Conservation (phyloP, 2,888 invertebrate species). For the Metalampra italica region DNA sequence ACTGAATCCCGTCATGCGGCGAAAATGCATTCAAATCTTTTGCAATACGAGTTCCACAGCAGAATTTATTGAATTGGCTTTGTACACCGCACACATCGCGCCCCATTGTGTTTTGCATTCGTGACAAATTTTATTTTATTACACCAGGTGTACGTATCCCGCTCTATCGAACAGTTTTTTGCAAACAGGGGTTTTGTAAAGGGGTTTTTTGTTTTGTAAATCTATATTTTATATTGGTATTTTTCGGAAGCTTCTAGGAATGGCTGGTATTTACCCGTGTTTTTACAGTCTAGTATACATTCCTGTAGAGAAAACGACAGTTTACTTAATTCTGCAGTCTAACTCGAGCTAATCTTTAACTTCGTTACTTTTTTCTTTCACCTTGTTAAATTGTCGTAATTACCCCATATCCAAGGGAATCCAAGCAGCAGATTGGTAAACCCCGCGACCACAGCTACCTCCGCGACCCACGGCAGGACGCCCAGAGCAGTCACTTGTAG, state of each 20-base stretch:
- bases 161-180: constrained; percentile 17
- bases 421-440: constrained; percentile 50
- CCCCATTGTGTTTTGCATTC: constrained; percentile 48
- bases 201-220: too few relatives aligned
- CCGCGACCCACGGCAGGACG: constrained; percentile 54
- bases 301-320: too few relatives aligned
- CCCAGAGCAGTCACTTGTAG: constrained; percentile 49
- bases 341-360: too few relatives aligned
- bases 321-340: too few relatives aligned
- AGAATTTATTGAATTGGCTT: constrained; percentile 67
- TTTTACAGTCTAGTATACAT: too few relatives aligned
- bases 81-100: constrained; percentile 47
- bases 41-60: constrained; percentile 47
- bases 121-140: constrained; percentile 56
- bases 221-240: too few relatives aligned
- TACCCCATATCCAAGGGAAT: constrained; percentile 68
- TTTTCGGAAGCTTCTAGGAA: background rate
- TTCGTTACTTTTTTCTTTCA: too few relatives aligned
- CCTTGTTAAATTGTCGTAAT: too few relatives aligned
- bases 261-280: too few relatives aligned
- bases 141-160: constrained; percentile 16
- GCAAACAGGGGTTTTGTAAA: constrained; percentile 11
- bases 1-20: constrained; percentile 41
- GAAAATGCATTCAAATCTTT: constrained; percentile 66
- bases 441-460: constrained; percentile 47